Base-by-base conservation (phyloP, 2,797 vertebrate species). In the Falco concolor region DNA sequence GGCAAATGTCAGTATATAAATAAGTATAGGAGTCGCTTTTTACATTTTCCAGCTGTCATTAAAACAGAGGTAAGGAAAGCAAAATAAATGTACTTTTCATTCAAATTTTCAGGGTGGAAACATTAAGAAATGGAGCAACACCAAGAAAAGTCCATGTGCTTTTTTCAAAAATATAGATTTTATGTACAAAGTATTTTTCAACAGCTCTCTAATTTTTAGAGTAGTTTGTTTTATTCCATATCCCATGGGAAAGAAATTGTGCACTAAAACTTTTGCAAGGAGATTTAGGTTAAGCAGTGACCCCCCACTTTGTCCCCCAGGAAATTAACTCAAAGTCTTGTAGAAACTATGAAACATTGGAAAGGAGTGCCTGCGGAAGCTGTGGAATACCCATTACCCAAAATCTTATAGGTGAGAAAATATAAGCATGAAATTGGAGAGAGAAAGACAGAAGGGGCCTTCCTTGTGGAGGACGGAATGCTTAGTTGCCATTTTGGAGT, bases 281-380 rank as follows among this genome's bases (percentile, higher is more conserved):
- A 70, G 28, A 67, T 18, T 8, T 53, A 17, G 9, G 5, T 79
- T 87, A 67, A 84, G 15, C 40, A 30, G 3, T n/a, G 23, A 80
- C 40, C 5, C 2, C 6, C 15, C 2, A 2, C 7, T 34, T 57
- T 5, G 1, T 25, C 4, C 4, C 10, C 24, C 15, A 1, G 10
- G 8, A 87, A 73, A 32, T 28, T 3, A 42, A 53, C 13, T 54
- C 40, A 32, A 50, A 69, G 7, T 12, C 5, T 53, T 70, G 2
- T 49, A 38, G 53, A 0, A 0, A 72, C n/a, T 28, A 8, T 11
- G 49, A 49, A 76, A 67, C 4, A 5, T 8, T 67, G 27, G 21
- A 82, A 83, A 74, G 8, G 9, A 38, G 2, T 19, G 10, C 24
- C n/a, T 47, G 24, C 19, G 53, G 67, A 89, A 65, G 30, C 15